Evolutionary conservation across 53 echinoderm and acorn worm genomes (phyloP).

Genomic region (Crossaster papposus): DNA sequence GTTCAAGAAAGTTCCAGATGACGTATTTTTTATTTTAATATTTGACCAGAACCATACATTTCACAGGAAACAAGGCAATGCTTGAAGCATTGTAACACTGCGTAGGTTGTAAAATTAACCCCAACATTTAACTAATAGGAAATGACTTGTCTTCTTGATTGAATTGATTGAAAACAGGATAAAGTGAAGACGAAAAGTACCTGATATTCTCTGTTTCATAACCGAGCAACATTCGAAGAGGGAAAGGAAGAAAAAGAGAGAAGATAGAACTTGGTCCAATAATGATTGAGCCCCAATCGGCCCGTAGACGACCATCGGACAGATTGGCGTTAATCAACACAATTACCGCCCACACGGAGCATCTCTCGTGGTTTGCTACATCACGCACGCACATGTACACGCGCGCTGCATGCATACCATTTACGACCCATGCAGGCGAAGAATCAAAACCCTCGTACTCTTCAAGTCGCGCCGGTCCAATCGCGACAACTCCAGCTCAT

Average conservation of each 20-base stretch:
- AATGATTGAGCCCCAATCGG: constrained; percentile 47
- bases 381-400: not conserved
- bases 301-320: constrained; percentile 42
- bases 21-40: too few relatives aligned
- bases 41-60: too few relatives aligned
- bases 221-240: not conserved
- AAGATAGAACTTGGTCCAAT: not conserved
- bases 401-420: not conserved
- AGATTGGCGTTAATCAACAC: constrained; percentile 59
- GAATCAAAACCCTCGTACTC: not conserved
- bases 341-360: constrained; percentile 36
- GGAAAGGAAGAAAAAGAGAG: not conserved
- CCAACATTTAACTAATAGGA: not conserved
- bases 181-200: not conserved
- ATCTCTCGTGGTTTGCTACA: not conserved
- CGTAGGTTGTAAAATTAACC: too few relatives aligned
- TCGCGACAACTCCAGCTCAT: constrained; percentile 26
- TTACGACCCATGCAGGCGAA: not conserved
- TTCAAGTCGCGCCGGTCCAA: not conserved
- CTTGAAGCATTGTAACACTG: too few relatives aligned
- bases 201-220: not conserved
- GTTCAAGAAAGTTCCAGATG: too few relatives aligned
- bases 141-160: not conserved
- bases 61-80: too few relatives aligned
- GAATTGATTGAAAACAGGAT: not conserved